These are phyloP conservation scores for Bellardia pandia DNA, from an alignment of 2,888 invertebrate genomes.

Conservation along the genomic window DNA sequence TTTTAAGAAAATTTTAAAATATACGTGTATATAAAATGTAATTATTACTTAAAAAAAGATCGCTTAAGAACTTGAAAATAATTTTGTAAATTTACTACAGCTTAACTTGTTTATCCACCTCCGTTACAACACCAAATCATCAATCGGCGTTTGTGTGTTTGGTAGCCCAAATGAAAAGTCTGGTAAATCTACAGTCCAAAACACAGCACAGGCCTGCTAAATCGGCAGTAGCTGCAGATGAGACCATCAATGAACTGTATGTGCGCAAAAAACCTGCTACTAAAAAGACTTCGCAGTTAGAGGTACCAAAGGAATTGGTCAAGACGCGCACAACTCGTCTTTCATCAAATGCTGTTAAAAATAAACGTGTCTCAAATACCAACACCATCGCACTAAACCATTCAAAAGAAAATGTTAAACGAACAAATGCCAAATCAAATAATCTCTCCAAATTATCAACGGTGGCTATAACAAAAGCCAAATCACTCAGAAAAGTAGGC, in stretches of 20 bases:
- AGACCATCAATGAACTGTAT: conserved; percentile 59
- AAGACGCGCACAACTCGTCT: conserved; percentile 54
- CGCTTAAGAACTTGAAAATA: not conserved
- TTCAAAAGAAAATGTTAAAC: conserved; percentile 24
- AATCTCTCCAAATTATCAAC: conserved; percentile 52
- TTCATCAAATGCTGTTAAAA: not conserved
- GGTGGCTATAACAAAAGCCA: conserved; percentile 55
- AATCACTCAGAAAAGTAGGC: conserved; percentile 51
- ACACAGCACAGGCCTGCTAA: not conserved
- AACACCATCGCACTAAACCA: not conserved
- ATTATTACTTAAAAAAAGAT: not conserved
- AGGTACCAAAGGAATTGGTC: conserved; percentile 38
- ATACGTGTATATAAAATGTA: not conserved
- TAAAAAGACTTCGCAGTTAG: conserved; percentile 47
- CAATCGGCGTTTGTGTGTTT: conserved; percentile 77
- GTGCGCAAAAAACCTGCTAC: conserved; percentile 35
- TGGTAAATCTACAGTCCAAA: conserved; percentile 62
- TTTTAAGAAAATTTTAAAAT: conserved; percentile 17
- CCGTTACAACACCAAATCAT: conserved; percentile 70
- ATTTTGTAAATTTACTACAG: conserved; percentile 45
- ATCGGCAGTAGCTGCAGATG: not conserved
- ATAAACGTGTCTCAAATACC: conserved; percentile 26
- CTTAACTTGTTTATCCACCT: conserved; percentile 71
- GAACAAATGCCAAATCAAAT: conserved; percentile 50
- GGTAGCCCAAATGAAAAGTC: conserved; percentile 72